These are phyloP conservation scores for Acrobasis consociella DNA, from an alignment of 2,888 invertebrate genomes.

Conservation along the genomic window DNA sequence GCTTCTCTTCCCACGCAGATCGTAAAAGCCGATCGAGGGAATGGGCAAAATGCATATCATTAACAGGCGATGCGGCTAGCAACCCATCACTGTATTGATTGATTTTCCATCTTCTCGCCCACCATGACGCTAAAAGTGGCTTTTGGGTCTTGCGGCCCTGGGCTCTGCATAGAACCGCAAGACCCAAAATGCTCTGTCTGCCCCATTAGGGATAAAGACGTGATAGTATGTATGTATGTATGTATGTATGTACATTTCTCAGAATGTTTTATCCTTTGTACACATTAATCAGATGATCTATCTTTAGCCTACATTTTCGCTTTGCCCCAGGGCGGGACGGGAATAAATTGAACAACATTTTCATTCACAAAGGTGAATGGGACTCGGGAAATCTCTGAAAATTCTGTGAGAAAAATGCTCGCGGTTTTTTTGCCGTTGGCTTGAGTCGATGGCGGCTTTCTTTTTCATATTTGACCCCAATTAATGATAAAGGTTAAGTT, in stretches of 20 bases:
- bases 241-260: neutral
- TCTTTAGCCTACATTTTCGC: neutral
- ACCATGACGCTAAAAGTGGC: too few relatives aligned
- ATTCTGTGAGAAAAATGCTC: neutral
- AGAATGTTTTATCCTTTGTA: neutral
- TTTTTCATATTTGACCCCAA: neutral
- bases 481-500: neutral
- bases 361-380: constrained; percentile 10
- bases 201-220: too few relatives aligned
- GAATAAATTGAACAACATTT: constrained; percentile 15
- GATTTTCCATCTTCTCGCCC: too few relatives aligned
- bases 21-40: too few relatives aligned
- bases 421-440: neutral
- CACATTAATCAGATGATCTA: neutral
- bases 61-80: too few relatives aligned
- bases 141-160: too few relatives aligned
- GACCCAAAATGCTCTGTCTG: too few relatives aligned
- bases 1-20: too few relatives aligned
- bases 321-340: neutral
- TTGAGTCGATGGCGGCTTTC: neutral
- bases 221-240: too few relatives aligned
- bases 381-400: constrained; percentile 3
- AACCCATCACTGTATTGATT: too few relatives aligned
- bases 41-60: too few relatives aligned
- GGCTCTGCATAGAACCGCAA: too few relatives aligned